These are phyloP conservation scores for Nematostella vectensis DNA, from an alignment of 92 coral and sea anemone genomes.

Conservation along the genomic window DNA sequence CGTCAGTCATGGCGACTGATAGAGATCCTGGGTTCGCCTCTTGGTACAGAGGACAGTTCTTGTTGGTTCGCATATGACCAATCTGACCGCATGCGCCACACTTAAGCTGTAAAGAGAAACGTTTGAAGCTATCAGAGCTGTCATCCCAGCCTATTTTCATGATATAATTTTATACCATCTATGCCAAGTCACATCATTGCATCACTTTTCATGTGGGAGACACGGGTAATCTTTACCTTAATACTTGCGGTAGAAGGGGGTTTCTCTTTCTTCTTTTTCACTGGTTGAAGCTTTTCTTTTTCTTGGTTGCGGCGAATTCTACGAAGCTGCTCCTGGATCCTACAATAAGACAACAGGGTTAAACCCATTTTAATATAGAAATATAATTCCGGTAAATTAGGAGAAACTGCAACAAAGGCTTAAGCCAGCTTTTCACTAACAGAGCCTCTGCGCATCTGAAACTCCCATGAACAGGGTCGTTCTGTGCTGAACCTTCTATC, in stretches of 20 bases:
- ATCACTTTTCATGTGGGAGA: too few relatives aligned
- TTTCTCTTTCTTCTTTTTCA: slow-evolving; percentile 93
- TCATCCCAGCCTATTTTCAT: neutral
- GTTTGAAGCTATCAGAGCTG: too few relatives aligned
- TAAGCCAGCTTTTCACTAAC: too few relatives aligned
- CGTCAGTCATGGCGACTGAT: slow-evolving; percentile 97
- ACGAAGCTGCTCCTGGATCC: slow-evolving; percentile 94
- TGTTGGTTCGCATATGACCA: slow-evolving; percentile 99
- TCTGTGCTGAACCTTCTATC: too few relatives aligned
- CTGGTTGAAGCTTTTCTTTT: slow-evolving; percentile 88
- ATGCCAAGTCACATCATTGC: neutral
- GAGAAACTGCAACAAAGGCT: too few relatives aligned
- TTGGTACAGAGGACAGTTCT: slow-evolving; percentile 96
- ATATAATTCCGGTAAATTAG: too few relatives aligned
- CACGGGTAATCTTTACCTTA: too few relatives aligned
- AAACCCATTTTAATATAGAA: too few relatives aligned
- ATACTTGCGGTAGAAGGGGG: slow-evolving; percentile 74
- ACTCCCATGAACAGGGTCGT: too few relatives aligned
- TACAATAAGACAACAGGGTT: slow-evolving; percentile 2
- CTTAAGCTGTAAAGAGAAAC: slow-evolving; percentile 70
- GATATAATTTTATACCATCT: neutral
- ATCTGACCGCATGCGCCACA: slow-evolving; percentile 99
- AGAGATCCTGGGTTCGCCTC: slow-evolving; percentile 78
- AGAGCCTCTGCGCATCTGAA: too few relatives aligned
- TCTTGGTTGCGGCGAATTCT: slow-evolving; percentile 91